Evolutionary conservation across 2,888 invertebrate genomes (phyloP).

Genomic region (Eubasilissa splendida): DNA sequence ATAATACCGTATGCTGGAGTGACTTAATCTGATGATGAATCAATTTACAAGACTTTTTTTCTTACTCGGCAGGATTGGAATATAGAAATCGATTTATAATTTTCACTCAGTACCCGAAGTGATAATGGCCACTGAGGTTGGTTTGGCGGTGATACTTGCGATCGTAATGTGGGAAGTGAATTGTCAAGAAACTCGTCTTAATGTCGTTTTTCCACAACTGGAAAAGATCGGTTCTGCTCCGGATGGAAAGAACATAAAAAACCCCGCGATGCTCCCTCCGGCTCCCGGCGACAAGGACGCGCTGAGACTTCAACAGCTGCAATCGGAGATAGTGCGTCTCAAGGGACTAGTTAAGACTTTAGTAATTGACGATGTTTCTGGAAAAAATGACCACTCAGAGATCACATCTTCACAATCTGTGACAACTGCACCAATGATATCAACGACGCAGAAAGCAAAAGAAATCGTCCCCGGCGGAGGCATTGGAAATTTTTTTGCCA

Average conservation of each 20-base stretch:
- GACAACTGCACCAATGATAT: background rate
- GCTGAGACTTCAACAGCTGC: constrained; percentile 38
- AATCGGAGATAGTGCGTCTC: constrained; percentile 43
- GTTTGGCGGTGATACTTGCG: background rate
- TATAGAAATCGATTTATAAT: too few relatives aligned
- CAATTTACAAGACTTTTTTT: too few relatives aligned
- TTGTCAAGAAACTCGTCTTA: constrained; percentile 43
- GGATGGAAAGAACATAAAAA: background rate
- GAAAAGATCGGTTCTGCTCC: constrained; percentile 17
- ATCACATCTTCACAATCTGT: background rate
- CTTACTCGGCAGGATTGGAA: too few relatives aligned
- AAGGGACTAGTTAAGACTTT: constrained; percentile 32
- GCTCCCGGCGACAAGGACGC: background rate
- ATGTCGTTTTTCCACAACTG: constrained; percentile 53
- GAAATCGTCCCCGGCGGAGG: background rate
- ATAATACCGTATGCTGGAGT: too few relatives aligned
- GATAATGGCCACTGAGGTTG: constrained; percentile 36
- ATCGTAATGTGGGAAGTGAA: background rate
- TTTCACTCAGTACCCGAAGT: background rate
- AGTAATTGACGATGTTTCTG: constrained; percentile 7
- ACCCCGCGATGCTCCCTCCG: background rate
- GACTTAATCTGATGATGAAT: too few relatives aligned
- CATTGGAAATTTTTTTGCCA: background rate
- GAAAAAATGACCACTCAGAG: constrained; percentile 27
- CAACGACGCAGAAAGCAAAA: background rate